phyloP scores from a whole-genome alignment of 2,113 vertebrate genomes.

The Dolichotis patagonum region DNA sequence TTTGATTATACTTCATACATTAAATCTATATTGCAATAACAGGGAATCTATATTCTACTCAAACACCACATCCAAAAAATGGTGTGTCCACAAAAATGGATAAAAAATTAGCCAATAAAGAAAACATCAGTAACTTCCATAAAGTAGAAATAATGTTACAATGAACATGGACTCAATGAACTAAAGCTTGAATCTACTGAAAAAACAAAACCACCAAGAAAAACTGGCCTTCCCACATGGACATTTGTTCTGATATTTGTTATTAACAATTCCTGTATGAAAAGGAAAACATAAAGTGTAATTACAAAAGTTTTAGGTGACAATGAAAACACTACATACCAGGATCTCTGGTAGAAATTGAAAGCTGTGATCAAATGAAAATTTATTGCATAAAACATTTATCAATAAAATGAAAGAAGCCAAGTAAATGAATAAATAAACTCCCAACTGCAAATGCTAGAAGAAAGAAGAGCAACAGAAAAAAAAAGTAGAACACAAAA shows the following conservation, averaged over 20 bases:
- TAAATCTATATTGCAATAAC: neutral
- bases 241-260: neutral
- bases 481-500: neutral
- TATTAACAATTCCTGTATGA: neutral
- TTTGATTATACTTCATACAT: neutral
- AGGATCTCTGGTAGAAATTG: neutral
- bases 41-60: neutral
- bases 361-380: neutral
- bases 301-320: neutral
- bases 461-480: neutral
- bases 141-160: neutral
- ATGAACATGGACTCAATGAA: neutral
- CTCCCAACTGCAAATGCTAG: neutral
- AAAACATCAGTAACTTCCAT: neutral
- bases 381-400: neutral
- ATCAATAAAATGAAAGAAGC: neutral
- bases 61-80: neutral
- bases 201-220: neutral
- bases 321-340: neutral
- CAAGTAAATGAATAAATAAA: neutral
- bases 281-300: neutral
- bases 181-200: neutral
- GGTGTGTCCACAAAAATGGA: neutral
- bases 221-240: neutral
- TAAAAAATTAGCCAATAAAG: neutral